Percentiles rank a stretch among this genome's conserved stretches.
Evolutionary conservation across 2,113 vertebrate species (phyloP).

Genomic region (Struthio camelus): DNA sequence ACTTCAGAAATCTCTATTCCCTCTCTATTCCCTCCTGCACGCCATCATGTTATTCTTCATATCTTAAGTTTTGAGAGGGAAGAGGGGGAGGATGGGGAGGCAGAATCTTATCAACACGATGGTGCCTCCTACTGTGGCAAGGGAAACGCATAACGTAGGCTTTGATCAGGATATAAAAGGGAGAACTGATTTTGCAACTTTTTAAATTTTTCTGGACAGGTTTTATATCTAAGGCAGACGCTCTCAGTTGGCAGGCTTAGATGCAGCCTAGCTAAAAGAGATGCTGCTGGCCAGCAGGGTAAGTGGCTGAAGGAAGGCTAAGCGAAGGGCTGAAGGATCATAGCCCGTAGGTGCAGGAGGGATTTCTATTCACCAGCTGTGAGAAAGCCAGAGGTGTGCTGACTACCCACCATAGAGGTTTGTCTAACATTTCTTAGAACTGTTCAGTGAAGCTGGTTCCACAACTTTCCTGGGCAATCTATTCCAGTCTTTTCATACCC

Average conservation of each 20-base stretch:
- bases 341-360: accelerated
- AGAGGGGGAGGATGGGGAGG: neutral
- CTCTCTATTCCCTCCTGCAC: neutral
- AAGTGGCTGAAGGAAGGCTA: no score
- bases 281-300: neutral
- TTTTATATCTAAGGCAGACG: neutral
- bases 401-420: neutral
- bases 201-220: neutral
- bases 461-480: neutral
- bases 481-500: neutral
- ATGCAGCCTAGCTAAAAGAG: neutral
- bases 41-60: neutral
- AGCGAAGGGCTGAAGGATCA: neutral
- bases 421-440: neutral
- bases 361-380: neutral
- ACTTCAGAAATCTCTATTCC: conserved; percentile 11
- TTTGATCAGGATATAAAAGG: conserved; percentile 34
- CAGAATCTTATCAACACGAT: neutral
- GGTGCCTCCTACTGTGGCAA: neutral
- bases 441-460: neutral
- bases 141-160: neutral
- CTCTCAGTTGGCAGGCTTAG: neutral
- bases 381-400: neutral
- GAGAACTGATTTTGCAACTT: conserved; percentile 9
- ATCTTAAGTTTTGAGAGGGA: neutral